Conservation (phyloP, 1,140 invertebrate species). For the Gonioctena quinquepunctata region DNA sequence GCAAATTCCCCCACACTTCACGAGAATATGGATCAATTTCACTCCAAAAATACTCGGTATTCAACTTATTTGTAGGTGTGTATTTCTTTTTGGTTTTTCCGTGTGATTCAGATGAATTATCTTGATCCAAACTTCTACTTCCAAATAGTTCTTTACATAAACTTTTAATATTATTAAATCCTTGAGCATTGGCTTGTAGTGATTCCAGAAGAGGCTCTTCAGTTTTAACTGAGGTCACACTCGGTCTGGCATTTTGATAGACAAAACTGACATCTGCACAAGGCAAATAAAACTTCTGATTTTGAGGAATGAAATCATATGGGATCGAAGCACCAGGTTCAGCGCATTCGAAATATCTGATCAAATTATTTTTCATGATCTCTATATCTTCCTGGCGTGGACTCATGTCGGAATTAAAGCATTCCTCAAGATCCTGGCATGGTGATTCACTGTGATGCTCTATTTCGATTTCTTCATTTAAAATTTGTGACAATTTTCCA, state of each 20-base stretch:
- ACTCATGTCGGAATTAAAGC: neutral
- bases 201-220: neutral
- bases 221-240: neutral
- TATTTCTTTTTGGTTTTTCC: neutral
- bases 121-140: no score
- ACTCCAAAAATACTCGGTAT: neutral
- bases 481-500: neutral
- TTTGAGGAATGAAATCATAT: neutral
- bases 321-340: neutral
- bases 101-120: no score
- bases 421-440: neutral
- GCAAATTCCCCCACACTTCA: neutral
- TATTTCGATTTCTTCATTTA: neutral
- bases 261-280: constrained; percentile 7
- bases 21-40: neutral
- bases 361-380: constrained; percentile 3
- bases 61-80: neutral
- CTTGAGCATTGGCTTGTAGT: neutral
- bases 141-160: no score
- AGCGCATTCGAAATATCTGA: neutral
- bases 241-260: neutral
- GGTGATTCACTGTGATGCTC: neutral
- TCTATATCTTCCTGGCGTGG: neutral
- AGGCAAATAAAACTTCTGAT: neutral
- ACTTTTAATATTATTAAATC: no score